Percentiles rank a stretch among this genome's conserved stretches.
These are phyloP conservation scores for Gorsachius goisagi DNA, from an alignment of 2,113 vertebrate species.

Conservation along the genomic window DNA sequence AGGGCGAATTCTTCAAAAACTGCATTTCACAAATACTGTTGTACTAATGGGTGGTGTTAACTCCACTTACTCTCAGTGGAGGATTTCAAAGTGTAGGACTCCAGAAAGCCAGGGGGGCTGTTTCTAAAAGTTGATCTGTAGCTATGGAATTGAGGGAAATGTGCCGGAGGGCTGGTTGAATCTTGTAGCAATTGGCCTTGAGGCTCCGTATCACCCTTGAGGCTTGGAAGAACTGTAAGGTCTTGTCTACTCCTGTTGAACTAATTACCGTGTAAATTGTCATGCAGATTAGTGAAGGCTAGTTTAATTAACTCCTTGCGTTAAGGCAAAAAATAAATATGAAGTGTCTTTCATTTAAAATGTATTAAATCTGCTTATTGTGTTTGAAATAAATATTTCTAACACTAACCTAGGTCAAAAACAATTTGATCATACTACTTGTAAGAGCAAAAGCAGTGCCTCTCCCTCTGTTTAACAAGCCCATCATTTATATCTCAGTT, in stretches of 20 bases:
- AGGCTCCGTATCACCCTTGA: not conserved
- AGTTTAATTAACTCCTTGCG: constrained; percentile 56
- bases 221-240: constrained; percentile 32
- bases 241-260: constrained; percentile 65
- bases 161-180: not conserved
- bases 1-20: constrained; percentile 37
- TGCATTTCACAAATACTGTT: not conserved
- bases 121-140: not conserved
- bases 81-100: not conserved
- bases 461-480: not conserved
- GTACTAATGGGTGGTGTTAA: not conserved
- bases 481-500: not conserved
- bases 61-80: not conserved
- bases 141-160: not conserved
- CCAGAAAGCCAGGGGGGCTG: not conserved
- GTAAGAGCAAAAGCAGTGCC: not conserved
- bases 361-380: not conserved
- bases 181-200: not conserved
- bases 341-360: not conserved
- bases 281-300: constrained; percentile 28
- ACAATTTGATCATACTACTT: not conserved
- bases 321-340: constrained; percentile 23
- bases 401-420: not conserved
- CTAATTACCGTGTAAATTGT: constrained; percentile 65
- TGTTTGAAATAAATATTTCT: constrained; percentile 13